Evolutionary conservation across 1,140 invertebrate genomes (phyloP), one percentile per base, ranked within the genome.

Genomic region (Ctenoplectra terminalis): DNA sequence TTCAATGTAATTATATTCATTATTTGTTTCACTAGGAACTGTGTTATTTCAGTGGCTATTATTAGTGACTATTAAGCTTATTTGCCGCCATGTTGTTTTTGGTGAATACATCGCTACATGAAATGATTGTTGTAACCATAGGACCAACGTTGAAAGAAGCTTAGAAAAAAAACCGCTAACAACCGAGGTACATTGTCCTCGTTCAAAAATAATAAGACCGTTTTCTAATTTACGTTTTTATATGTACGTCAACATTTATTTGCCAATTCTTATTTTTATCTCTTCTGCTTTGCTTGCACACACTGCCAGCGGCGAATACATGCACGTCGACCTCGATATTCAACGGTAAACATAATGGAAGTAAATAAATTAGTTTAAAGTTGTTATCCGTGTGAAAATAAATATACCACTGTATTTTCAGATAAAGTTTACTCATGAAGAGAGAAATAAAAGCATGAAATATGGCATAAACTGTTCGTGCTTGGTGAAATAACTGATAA

Each of bases 101-200:
- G 26, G 9, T 43, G 8, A 67, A 20, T 9, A 23, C 26, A 23
- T n/a, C n/a, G n/a, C n/a, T n/a, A 29, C 1, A 11, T 31, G 60
- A 46, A 4, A 6, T 3, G 9, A 61, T n/a, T 46, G 5, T 29
- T 1, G 23, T 82, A 46, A 66, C 50, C 66, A 69, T 11, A 23
- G 40, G 23, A n/a, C 23, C 5, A 40, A 26, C 1, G 23, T 26
- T 40, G n/a, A 11, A 34, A 29, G 15, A 20, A 2, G 17, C 8
- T 4, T 29, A 46, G 2, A 5, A 9, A 66, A 63, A 84, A 69
- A 71, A 81, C 66, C 56, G 50, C 43, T 64, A 69, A 66, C 56
- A 37, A 34, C 9, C 34, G 9, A 29, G 76, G 78, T 81, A 67
- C 79, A 63, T 81, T 88, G 80, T 82, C 82, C 85, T 72, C 63